Evolutionary conservation across 2,888 invertebrate genomes (phyloP).

Genomic region (Sphecodes monilicornis): DNA sequence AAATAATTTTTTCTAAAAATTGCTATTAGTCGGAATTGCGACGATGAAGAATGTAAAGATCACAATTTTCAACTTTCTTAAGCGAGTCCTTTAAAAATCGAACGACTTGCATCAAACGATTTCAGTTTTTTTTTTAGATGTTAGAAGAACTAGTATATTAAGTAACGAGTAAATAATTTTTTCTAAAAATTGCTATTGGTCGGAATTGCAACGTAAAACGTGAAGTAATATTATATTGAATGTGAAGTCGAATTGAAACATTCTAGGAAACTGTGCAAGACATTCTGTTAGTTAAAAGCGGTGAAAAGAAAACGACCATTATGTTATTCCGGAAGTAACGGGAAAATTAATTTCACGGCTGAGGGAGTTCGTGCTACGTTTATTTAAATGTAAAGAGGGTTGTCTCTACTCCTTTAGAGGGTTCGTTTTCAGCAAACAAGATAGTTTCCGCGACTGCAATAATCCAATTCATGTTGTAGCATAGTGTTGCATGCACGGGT

Average conservation of each 20-base stretch:
- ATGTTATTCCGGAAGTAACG: neutral
- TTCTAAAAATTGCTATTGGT: too few relatives aligned
- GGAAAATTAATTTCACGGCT: constrained; percentile 32
- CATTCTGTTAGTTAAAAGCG: neutral
- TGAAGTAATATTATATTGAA: too few relatives aligned
- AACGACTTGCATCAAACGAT: too few relatives aligned
- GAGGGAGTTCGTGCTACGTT: constrained; percentile 2
- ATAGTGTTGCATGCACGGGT: neutral
- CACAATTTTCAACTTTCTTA: too few relatives aligned
- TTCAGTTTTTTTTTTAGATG: too few relatives aligned
- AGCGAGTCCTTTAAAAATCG: too few relatives aligned
- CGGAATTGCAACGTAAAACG: too few relatives aligned
- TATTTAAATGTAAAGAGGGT: constrained; percentile 29
- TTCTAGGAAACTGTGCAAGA: neutral
- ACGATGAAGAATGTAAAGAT: too few relatives aligned
- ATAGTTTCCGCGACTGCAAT: neutral
- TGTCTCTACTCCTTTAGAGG: neutral
- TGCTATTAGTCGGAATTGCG: too few relatives aligned
- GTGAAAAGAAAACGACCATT: neutral
- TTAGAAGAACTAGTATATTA: too few relatives aligned
- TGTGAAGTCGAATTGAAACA: neutral
- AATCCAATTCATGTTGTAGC: constrained; percentile 14
- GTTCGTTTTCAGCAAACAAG: constrained; percentile 36
- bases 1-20: too few relatives aligned
- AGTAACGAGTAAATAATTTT: too few relatives aligned